Evolutionary conservation across 1,140 invertebrate species (phyloP), one percentile per base, ranked within the genome.

Genomic region (Metaphire vulgaris): DNA sequence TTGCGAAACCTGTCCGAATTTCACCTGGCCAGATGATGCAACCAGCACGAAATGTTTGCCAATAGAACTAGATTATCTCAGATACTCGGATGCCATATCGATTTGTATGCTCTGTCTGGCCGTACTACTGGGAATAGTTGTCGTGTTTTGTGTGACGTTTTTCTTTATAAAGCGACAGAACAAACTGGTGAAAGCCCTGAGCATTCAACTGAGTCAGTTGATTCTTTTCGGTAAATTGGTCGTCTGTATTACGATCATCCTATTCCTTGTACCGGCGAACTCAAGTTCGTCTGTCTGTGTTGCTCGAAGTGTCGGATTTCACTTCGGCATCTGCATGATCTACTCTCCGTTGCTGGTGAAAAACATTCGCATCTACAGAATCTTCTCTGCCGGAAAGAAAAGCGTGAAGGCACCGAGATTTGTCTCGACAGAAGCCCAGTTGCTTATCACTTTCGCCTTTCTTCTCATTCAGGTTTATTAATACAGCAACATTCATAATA

Each of bases 311-410:
- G 67, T 26, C 2, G 67, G 67, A 6, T 69, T 69, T 30, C 67
- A 69, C 29, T 6, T 69, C n/a, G 67, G n/a, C 2, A 30, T 69
- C 67, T 14, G 12, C 29, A 2, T 69, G n/a, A 69, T 69, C 67
- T 69, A 69, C 29, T 6, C 67, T 69, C 67, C 67, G 2, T 26
- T 69, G 2, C 29, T 69, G 2, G 67, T 69, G n/a, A 69, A 69
- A 69, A 69, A n/a, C 12, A 12, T 30, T n/a, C n/a, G 2, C 12
- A 30, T 69, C n/a, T 69, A 26, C 67, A 2, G 67, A 6, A 6
- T 69, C 26, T 30, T n/a, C 12, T n/a, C 67, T n/a, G n/a, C 12
- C n/a, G 29, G 67, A 69, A 30, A 26, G n/a, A n/a, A n/a, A n/a
- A n/a, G n/a, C n/a, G n/a, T 69, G 29, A 6, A 69, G 26, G 67